These are phyloP conservation scores for Pristionchus mayeri DNA, from an alignment of 2,888 invertebrate genomes.

Conservation along the genomic window DNA sequence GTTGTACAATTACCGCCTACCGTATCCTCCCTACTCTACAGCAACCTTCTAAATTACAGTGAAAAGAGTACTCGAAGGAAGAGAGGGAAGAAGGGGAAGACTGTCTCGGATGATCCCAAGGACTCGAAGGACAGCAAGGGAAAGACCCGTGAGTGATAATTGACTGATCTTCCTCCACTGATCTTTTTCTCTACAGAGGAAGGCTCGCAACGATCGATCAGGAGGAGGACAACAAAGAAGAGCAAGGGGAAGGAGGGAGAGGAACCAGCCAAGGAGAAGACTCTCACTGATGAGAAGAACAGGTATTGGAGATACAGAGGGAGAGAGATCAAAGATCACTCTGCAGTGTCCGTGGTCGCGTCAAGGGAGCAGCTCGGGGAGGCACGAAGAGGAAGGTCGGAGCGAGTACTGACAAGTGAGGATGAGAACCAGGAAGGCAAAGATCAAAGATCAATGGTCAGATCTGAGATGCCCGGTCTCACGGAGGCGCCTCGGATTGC, in stretches of 20 bases:
- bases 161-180: too few species aligned
- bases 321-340: not conserved
- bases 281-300: not conserved
- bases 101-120: too few species aligned
- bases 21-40: too few species aligned
- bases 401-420: not conserved
- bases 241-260: not conserved
- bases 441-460: too few species aligned
- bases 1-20: too few species aligned
- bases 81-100: too few species aligned
- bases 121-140: too few species aligned
- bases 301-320: not conserved
- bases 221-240: not conserved
- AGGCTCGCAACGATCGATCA: not conserved
- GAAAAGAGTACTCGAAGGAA: too few species aligned
- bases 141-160: too few species aligned
- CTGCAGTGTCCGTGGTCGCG: not conserved
- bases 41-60: too few species aligned
- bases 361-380: not conserved
- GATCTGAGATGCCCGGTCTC: too few species aligned
- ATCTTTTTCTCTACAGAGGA: slow-evolving; percentile 20
- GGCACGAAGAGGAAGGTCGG: not conserved
- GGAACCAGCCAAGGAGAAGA: not conserved
- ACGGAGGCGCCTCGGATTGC: not conserved
- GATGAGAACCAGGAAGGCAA: not conserved